phyloP scores from a whole-genome alignment of 2,888 invertebrate species.

The Pediacus dermestoides region DNA sequence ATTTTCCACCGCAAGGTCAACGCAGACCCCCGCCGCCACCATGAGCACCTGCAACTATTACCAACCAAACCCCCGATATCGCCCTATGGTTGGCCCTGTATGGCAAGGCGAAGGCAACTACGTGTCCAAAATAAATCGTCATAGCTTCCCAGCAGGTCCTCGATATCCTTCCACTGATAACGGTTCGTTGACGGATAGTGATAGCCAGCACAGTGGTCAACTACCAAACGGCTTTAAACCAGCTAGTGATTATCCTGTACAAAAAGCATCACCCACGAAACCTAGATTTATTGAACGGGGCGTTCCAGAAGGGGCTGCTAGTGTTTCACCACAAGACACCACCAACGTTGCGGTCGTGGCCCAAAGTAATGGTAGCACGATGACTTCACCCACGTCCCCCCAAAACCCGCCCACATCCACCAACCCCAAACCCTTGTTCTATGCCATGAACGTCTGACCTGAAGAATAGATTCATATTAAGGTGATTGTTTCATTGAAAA shows the following conservation, averaged over 20 bases:
- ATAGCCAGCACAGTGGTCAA: conserved; percentile 40
- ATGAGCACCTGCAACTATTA: conserved; percentile 39
- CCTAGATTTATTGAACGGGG: conserved; percentile 58
- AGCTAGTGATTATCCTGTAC: not conserved
- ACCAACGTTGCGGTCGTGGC: conserved; percentile 39
- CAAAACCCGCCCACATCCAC: conserved; percentile 54
- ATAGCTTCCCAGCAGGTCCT: conserved; percentile 40
- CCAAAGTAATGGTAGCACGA: conserved; percentile 41
- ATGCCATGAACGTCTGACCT: conserved; percentile 82
- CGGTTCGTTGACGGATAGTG: conserved; percentile 42
- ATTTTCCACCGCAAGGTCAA: conserved; percentile 46
- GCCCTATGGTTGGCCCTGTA: conserved; percentile 37
- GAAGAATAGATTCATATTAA: not conserved
- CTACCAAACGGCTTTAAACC: conserved; percentile 27
- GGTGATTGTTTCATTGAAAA: no score
- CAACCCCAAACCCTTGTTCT: conserved; percentile 62
- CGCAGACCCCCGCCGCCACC: conserved; percentile 43
- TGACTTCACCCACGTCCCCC: conserved; percentile 51
- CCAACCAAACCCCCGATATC: conserved; percentile 37
- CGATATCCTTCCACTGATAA: conserved; percentile 38
- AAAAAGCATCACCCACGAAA: conserved; percentile 52
- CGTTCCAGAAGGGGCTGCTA: conserved; percentile 71
- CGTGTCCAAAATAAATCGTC: conserved; percentile 40
- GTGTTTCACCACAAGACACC: conserved; percentile 65
- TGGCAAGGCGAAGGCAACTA: conserved; percentile 41